Conservation (phyloP, 2,888 invertebrate species). For the Perithous albicinctus region DNA sequence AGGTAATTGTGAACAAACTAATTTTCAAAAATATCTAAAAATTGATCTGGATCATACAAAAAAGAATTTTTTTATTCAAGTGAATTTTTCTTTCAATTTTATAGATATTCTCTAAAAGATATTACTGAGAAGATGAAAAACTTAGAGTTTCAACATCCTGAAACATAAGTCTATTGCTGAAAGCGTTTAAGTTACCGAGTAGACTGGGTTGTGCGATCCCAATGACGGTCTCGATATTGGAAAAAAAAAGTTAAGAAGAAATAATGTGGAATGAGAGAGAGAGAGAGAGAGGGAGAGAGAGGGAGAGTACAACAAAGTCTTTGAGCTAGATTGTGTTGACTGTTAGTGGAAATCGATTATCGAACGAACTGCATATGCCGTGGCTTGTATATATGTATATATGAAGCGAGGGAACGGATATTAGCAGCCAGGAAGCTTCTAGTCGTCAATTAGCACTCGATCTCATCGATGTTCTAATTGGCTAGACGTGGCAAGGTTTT, state of each 20-base stretch:
- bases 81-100: neutral
- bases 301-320: constrained; percentile 35
- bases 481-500: constrained; percentile 37
- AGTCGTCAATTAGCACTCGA: constrained; percentile 63
- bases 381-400: constrained; percentile 16
- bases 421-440: constrained; percentile 55
- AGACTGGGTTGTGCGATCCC: neutral
- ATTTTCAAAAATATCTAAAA: too few species aligned
- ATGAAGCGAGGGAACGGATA: constrained; percentile 50
- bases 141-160: neutral
- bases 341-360: constrained; percentile 57
- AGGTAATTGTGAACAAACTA: neutral
- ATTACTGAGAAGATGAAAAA: neutral
- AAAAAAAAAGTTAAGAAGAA: constrained; percentile 3
- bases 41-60: too few species aligned
- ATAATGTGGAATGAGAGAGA: constrained; percentile 3
- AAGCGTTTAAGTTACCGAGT: neutral
- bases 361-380: constrained; percentile 25
- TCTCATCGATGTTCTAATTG: constrained; percentile 64
- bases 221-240: neutral
- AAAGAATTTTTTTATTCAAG: too few species aligned
- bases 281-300: too few species aligned
- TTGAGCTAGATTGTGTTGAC: constrained; percentile 10
- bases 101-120: neutral
- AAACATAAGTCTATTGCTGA: neutral